phyloP scores from a whole-genome alignment of 2,113 vertebrate species.

The Emydura subglobosa region DNA sequence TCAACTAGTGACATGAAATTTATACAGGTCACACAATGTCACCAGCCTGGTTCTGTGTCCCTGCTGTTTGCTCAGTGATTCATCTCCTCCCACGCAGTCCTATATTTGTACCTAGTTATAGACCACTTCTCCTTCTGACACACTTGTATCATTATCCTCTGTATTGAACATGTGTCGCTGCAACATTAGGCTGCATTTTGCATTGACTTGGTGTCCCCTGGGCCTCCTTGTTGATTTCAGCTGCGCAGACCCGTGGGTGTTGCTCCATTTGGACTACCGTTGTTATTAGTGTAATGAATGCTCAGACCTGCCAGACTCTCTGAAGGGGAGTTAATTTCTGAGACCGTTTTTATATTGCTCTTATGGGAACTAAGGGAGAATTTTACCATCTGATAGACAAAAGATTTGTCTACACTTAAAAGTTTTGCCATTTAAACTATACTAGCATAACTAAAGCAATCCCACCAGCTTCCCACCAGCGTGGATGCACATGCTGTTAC shows the following conservation, averaged over 20 bases:
- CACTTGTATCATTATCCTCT: not conserved
- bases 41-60: not conserved
- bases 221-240: not conserved
- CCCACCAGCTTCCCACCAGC: too few species aligned
- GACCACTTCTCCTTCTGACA: not conserved
- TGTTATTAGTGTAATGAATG: not conserved
- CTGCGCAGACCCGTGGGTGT: not conserved
- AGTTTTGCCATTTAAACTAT: not conserved
- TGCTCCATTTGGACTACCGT: not conserved
- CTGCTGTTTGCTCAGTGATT: not conserved
- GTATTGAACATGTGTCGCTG: not conserved
- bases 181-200: not conserved
- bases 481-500: too few species aligned
- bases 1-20: not conserved
- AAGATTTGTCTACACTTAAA: not conserved
- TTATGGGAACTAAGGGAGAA: not conserved
- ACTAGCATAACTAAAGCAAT: not conserved
- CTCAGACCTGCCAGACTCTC: not conserved
- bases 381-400: not conserved
- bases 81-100: not conserved
- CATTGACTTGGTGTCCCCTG: not conserved
- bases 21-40: not conserved
- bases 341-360: not conserved
- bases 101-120: not conserved
- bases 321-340: not conserved